A percentile compares a stretch with the other conserved stretches of the same genome.
phyloP scores from a whole-genome alignment of 2,113 vertebrate species.

The Climacteris rufus region DNA sequence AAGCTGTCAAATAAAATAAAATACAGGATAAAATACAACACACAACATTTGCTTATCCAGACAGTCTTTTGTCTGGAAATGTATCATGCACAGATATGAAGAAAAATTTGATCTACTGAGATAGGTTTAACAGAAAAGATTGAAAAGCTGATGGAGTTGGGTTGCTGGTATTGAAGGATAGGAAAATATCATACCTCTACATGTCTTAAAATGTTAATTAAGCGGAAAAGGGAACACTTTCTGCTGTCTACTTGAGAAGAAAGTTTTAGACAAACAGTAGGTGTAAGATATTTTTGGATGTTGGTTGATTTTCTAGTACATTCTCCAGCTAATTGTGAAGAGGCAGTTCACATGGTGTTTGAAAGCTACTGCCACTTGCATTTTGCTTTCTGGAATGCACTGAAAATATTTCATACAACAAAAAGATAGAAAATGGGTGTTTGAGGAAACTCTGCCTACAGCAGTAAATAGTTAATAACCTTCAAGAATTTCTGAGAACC shows the following conservation, averaged over 20 bases:
- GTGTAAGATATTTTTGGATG: neutral
- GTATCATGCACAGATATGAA: neutral
- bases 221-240: neutral
- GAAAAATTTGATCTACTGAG: neutral
- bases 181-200: neutral
- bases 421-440: fast-evolving
- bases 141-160: neutral
- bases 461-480: neutral
- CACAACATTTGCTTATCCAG: neutral
- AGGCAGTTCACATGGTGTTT: fast-evolving
- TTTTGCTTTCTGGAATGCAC: neutral
- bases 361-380: neutral
- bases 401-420: neutral
- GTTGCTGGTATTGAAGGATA: neutral
- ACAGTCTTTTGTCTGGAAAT: neutral
- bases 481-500: neutral
- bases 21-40: neutral
- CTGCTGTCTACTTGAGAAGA: neutral
- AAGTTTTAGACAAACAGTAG: neutral
- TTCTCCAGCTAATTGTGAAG: neutral
- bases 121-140: neutral
- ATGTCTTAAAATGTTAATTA: neutral
- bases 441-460: neutral
- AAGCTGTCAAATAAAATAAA: neutral
- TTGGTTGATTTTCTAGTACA: neutral